A percentile compares a stretch with the other conserved stretches of the same genome.
Evolutionary conservation across 2,113 vertebrate genomes (phyloP).

Genomic region (Prochilodus magdalenae): DNA sequence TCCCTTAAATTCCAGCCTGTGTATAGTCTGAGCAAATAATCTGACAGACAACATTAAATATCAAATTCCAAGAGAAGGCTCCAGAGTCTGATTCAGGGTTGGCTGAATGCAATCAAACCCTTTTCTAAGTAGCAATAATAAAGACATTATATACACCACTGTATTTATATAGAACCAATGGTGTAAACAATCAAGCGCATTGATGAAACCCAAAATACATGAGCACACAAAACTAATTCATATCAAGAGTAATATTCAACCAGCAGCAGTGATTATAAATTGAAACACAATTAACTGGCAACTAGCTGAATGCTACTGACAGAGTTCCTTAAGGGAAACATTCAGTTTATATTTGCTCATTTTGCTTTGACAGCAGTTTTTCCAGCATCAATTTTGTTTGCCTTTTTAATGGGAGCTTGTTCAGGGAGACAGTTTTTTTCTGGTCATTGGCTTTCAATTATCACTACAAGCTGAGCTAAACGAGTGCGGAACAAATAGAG

Average conservation of each 20-base stretch:
- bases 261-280: not conserved
- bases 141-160: no score
- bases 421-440: not conserved
- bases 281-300: not conserved
- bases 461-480: constrained; percentile 36
- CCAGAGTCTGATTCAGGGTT: no score
- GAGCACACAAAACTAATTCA: not conserved
- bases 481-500: constrained; percentile 41
- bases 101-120: no score
- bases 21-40: no score
- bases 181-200: not conserved
- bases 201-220: not conserved
- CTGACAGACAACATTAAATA: no score
- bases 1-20: no score
- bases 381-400: not conserved
- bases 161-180: not conserved
- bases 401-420: not conserved
- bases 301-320: not conserved
- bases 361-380: constrained; percentile 14
- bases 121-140: no score
- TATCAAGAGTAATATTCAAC: not conserved
- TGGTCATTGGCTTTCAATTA: constrained; percentile 17
- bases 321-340: not conserved
- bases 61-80: no score
- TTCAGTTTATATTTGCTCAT: not conserved